Evolutionary conservation across 2,888 invertebrate species (phyloP).

Genomic region (Xestia ashworthii): DNA sequence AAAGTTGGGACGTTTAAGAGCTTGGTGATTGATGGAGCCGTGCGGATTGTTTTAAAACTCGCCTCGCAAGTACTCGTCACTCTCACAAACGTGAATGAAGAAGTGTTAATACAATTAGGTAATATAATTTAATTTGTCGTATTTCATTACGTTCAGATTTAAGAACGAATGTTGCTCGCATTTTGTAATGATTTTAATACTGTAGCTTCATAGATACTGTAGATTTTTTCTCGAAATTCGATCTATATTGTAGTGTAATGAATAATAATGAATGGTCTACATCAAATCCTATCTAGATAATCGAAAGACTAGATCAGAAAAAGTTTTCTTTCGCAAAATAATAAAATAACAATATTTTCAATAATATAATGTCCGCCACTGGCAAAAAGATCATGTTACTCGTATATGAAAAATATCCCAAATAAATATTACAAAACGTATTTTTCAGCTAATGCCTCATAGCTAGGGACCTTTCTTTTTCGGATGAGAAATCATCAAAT

Average conservation of each 20-base stretch:
- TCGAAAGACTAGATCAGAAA: background rate
- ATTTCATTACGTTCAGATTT: background rate
- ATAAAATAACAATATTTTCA: background rate
- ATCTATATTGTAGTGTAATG: background rate
- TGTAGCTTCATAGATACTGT: background rate
- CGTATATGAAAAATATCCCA: background rate
- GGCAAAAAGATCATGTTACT: background rate
- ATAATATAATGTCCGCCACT: background rate
- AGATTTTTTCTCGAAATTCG: background rate
- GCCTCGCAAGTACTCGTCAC: conserved; percentile 11
- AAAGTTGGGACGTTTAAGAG: conserved; percentile 80
- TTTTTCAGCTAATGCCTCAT: background rate
- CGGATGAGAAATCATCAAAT: too few species aligned
- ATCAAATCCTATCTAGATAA: background rate
- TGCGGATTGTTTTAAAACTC: conserved; percentile 65
- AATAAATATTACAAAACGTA: background rate
- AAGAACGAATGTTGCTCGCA: background rate
- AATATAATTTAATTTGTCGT: conserved; percentile 14
- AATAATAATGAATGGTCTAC: background rate
- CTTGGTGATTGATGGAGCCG: conserved; percentile 77
- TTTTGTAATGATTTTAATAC: conserved; percentile 1
- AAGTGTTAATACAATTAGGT: conserved; percentile 47
- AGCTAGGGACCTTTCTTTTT: too few species aligned
- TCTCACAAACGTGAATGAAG: conserved; percentile 18
- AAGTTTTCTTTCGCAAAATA: background rate